Evolutionary conservation across 2,797 vertebrate genomes (phyloP).

Genomic region (Lagodon rhomboides): DNA sequence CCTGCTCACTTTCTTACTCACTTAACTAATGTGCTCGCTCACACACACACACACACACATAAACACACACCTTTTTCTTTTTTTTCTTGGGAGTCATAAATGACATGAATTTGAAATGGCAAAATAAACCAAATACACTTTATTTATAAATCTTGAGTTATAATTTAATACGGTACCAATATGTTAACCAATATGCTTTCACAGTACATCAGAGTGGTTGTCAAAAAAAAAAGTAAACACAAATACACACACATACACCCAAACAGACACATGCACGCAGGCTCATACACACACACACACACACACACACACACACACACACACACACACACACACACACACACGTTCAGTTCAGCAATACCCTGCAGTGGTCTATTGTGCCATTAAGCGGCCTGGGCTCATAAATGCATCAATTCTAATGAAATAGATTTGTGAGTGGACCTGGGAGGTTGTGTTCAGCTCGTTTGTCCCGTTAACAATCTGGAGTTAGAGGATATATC

Average conservation of each 20-base stretch:
- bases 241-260: constrained; percentile 75
- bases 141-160: constrained; percentile 96
- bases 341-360: constrained; percentile 63
- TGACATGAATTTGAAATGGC: constrained; percentile 38
- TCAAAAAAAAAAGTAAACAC: constrained; percentile 93
- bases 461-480: constrained; percentile 22
- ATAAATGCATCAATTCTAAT: constrained; percentile 54
- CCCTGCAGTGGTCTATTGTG: constrained; percentile 76
- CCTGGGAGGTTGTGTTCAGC: constrained; percentile 37
- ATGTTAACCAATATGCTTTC: constrained; percentile 88
- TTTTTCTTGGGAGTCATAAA: constrained; percentile 12
- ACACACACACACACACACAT: not conserved
- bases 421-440: constrained; percentile 46
- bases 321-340: constrained; percentile 21
- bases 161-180: constrained; percentile 93
- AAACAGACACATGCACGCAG: not conserved
- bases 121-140: constrained; percentile 81
- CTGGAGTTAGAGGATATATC: constrained; percentile 11
- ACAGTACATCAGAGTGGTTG: constrained; percentile 93
- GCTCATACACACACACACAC: constrained; percentile 82
- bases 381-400: constrained; percentile 68
- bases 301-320: constrained; percentile 52
- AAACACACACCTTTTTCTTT: not conserved
- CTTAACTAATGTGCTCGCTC: not conserved
- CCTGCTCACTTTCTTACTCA: not conserved